A percentile compares a stretch with the other conserved stretches of the same genome.
Evolutionary conservation across 1,140 invertebrate species (phyloP).

Genomic region (Lepeophtheirus salmonis): DNA sequence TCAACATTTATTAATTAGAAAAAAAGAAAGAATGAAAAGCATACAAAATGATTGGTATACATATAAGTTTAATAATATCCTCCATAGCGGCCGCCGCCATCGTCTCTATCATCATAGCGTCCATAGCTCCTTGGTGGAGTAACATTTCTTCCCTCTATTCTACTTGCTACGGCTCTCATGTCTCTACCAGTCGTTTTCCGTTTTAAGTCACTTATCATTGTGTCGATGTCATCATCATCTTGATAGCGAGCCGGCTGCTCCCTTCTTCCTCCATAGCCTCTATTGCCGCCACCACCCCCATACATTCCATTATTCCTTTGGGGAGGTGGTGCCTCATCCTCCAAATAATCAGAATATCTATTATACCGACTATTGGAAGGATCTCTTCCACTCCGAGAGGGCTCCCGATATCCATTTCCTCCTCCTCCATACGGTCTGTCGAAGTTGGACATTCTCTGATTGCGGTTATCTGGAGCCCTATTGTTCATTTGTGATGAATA

Average conservation of each 20-base stretch:
- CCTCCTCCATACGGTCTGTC: too few relatives aligned
- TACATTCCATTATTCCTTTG: neutral
- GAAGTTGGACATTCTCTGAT: too few relatives aligned
- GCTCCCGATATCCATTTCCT: neutral
- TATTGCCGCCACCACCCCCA: too few relatives aligned
- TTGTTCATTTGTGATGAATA: too few relatives aligned
- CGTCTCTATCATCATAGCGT: neutral
- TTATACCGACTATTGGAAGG: neutral
- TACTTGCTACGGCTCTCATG: neutral
- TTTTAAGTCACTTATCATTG: conserved; percentile 4
- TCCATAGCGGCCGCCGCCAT: neutral
- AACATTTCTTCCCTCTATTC: neutral
- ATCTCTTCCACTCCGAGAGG: neutral
- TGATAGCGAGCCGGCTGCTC: neutral
- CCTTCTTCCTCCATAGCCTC: too few relatives aligned
- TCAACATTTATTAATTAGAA: neutral
- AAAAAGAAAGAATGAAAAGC: neutral
- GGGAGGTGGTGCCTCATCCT: neutral
- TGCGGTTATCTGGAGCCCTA: too few relatives aligned
- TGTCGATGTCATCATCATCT: conserved; percentile 1
- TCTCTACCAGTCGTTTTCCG: conserved; percentile 3
- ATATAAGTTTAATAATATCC: neutral
- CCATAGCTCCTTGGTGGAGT: neutral
- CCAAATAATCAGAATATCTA: neutral
- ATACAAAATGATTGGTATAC: neutral